These are phyloP conservation scores for Drosophila pallidifrons DNA, from an alignment of 1,140 invertebrate species.

Conservation along the genomic window DNA sequence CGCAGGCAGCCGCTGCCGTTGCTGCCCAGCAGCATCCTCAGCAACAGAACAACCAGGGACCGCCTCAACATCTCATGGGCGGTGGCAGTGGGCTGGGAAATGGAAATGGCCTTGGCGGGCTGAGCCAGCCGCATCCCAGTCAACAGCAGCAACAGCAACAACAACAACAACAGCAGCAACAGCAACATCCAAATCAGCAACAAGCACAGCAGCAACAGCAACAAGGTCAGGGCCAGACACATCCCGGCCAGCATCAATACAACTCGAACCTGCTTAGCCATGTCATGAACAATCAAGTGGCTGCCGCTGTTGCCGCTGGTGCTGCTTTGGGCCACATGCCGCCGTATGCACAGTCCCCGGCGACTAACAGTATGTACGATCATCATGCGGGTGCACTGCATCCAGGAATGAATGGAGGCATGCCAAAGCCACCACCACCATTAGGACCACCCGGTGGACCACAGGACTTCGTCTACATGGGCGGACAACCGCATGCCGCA, in stretches of 20 bases:
- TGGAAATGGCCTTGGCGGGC: conserved; percentile 62
- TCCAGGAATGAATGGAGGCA: conserved; percentile 80
- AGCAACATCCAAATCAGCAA: conserved; percentile 64
- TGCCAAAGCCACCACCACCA: conserved; percentile 76
- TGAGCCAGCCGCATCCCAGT: conserved; percentile 55
- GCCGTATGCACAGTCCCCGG: conserved; percentile 63
- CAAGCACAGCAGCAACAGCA: conserved; percentile 62
- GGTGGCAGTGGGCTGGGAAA: conserved; percentile 71
- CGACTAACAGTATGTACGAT: conserved; percentile 71
- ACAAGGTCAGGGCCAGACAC: conserved; percentile 56
- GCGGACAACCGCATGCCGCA: conserved; percentile 69
- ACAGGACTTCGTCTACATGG: conserved; percentile 79
- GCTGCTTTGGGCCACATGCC: conserved; percentile 78
- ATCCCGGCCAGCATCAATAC: conserved; percentile 71
- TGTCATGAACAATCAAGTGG: conserved; percentile 71
- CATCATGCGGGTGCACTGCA: conserved; percentile 76
- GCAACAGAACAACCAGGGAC: conserved; percentile 65
- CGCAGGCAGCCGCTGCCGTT: conserved; percentile 73
- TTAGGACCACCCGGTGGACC: conserved; percentile 68
- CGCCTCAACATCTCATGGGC: conserved; percentile 73
- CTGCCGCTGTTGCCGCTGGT: conserved; percentile 66
- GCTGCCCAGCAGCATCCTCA: conserved; percentile 78
- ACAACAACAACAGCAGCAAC: conserved; percentile 70
- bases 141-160: conserved; percentile 58
- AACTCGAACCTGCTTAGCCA: conserved; percentile 81